Conservation (phyloP, 2,888 invertebrate species). For the Cheilosia scutellata region DNA sequence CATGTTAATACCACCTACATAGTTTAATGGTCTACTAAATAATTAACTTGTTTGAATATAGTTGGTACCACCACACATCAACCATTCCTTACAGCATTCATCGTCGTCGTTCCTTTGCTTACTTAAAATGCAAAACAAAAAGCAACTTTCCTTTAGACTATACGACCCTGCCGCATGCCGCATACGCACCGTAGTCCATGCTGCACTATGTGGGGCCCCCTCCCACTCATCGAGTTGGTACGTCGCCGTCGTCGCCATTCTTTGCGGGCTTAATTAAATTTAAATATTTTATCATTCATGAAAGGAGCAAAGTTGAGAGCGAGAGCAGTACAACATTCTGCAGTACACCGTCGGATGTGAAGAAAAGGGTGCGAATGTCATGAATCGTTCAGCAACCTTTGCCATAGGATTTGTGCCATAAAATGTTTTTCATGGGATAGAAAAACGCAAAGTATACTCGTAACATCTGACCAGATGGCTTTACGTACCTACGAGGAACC, state of each 20-base stretch:
- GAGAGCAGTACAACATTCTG: neutral
- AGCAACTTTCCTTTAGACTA: conserved; percentile 44
- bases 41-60: conserved; percentile 60
- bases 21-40: conserved; percentile 56
- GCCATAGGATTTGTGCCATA: conserved; percentile 67
- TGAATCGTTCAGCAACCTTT: conserved; percentile 75
- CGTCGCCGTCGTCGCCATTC: conserved; percentile 59
- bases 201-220: conserved; percentile 40
- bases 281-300: conserved; percentile 84
- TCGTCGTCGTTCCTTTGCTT: conserved; percentile 23
- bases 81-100: neutral
- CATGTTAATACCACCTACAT: conserved; percentile 52
- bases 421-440: conserved; percentile 53
- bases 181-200: conserved; percentile 62
- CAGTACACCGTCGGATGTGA: conserved; percentile 35
- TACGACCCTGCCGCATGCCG: conserved; percentile 54
- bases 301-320: conserved; percentile 75
- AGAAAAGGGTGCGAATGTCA: conserved; percentile 75
- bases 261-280: conserved; percentile 83
- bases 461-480: conserved; percentile 70
- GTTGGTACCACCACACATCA: conserved; percentile 48
- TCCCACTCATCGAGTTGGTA: neutral
- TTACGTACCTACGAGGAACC: conserved; percentile 26
- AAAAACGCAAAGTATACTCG: conserved; percentile 47
- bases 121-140: conserved; percentile 69